Conservation (phyloP, 2,797 vertebrate genomes). For the Pterois miles region DNA sequence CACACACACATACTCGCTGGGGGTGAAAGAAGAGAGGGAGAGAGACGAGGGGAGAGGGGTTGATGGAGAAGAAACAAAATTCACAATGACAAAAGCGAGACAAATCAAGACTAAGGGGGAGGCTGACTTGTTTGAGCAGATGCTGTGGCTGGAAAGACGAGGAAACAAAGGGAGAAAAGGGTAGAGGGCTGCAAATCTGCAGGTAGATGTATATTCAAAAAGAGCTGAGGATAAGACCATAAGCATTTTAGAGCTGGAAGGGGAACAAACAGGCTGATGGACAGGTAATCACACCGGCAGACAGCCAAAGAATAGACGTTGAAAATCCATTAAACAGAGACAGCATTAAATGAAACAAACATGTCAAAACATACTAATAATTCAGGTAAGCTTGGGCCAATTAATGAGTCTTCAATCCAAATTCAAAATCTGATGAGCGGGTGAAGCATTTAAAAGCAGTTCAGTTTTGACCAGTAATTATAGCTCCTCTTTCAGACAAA, state of each 20-base stretch:
- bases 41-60: slow-evolving; percentile 17
- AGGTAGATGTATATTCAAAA: slow-evolving; percentile 31
- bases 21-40: slow-evolving; percentile 13
- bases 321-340: slow-evolving; percentile 25
- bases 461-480: neutral
- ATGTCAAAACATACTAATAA: slow-evolving; percentile 3
- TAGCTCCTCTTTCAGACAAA: neutral
- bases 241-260: slow-evolving; percentile 7
- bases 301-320: slow-evolving; percentile 2
- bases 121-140: slow-evolving; percentile 42
- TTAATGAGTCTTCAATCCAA: neutral
- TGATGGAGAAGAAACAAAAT: slow-evolving; percentile 61
- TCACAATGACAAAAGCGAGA: slow-evolving; percentile 53
- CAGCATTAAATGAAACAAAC: slow-evolving; percentile 18
- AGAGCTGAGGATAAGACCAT: slow-evolving; percentile 14
- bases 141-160: slow-evolving; percentile 13
- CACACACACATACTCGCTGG: neutral
- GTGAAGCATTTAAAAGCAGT: neutral
- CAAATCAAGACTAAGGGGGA: slow-evolving; percentile 40
- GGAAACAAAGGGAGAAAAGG: neutral
- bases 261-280: slow-evolving; percentile 32
- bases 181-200: slow-evolving; percentile 13
- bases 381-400: neutral
- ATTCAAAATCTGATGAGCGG: neutral
- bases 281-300: slow-evolving; percentile 37